Evolutionary conservation across 1,140 invertebrate species (phyloP), one percentile per base, ranked within the genome.

Genomic region (Drosophila oshimai): DNA sequence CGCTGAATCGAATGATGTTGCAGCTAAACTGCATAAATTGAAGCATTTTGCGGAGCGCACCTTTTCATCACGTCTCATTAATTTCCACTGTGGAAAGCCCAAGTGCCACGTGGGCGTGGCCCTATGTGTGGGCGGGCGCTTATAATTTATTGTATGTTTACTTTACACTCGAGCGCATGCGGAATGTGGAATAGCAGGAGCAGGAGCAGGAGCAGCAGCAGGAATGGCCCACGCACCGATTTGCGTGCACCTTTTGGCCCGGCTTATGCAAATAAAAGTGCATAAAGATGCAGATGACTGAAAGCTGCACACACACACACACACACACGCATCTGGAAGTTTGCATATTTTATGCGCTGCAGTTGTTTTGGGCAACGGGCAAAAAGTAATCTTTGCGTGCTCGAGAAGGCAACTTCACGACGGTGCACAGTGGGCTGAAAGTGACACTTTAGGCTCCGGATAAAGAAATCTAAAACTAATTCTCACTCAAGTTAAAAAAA

Each of bases 81-180:
- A 84, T 68, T 84, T 80, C 42, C 65, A 80, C 61, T 75, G 61
- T n/a, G n/a, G n/a, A n/a, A n/a, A n/a, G 44, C 74, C 26, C 29
- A 29, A 24, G 17, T 46, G 42, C 22, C 28, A 22, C 42, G 46
- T 41, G 47, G 53, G 42, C 26, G 39, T 50, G 46, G 20, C 26
- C 29, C 12, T 36, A 24, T 42, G 53, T 20, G 77, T 39, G 37
- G 54, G 54, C 47, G 45, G 12, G 49, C 37, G 65, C 53, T 80
- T 86, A 76, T 80, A 80, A 86, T 76, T 86, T 80, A 86, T 80
- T 86, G 58, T 87, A 80, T 80, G 81, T 87, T 87, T 77, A 70
- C 70, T 65, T 87, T 70, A 55, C 81, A 81, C 75, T 87, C 34
- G 76, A 86, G 68, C 57, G 68, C 72, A 58, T 62, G 68, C 46